Base-by-base conservation (phyloP, 2,797 vertebrate species). In the Helicolenus hilgendorfi region DNA sequence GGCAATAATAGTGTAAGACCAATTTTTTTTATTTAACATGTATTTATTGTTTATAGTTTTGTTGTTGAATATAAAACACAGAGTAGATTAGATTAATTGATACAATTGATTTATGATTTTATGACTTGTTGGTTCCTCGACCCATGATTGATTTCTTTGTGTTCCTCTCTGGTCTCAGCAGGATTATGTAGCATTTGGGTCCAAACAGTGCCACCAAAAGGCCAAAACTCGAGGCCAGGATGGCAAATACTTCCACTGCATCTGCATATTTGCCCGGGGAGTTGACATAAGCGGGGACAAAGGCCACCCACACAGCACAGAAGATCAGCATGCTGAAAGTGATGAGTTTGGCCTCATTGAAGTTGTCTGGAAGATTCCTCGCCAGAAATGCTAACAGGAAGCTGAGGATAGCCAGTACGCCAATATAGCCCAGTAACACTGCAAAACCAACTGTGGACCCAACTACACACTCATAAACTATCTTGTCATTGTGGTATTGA, bases 291-390 rank as follows among this genome's bases (percentile, higher is more conserved):
- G 15, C 45, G 0, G 45, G 45, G 18, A 49, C 49, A 49, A 97
- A 96, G 9, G 95, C 77, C 49, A 95, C 86, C 95, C 95, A 96
- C 60, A 95, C 94, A 7, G 92, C 94, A 68, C 68, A 95, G 88
- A 96, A 96, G 24, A 96, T 94, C 26, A 97, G 9, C 96, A 97
- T 96, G 81, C 96, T 96, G 68, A 96, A 96, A 8, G 95, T 96
- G 65, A 96, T 96, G 53, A 94, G 74, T 65, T 49, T 49, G 45
- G 45, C 45, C 1, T 49, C 45, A 49, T 49, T 49, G 45, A 49
- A 49, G 45, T 49, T 49, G 45, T 49, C 45, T 49, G 45, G 45
- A 49, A 49, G 45, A 49, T 49, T 49, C 1, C 3, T 49, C 8
- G 93, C 95, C 62, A 95, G 55, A 82, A 96, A 96, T 5, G 96